phyloP scores from a whole-genome alignment of 1,140 invertebrate genomes.

The Eupristina koningsbergeri region DNA sequence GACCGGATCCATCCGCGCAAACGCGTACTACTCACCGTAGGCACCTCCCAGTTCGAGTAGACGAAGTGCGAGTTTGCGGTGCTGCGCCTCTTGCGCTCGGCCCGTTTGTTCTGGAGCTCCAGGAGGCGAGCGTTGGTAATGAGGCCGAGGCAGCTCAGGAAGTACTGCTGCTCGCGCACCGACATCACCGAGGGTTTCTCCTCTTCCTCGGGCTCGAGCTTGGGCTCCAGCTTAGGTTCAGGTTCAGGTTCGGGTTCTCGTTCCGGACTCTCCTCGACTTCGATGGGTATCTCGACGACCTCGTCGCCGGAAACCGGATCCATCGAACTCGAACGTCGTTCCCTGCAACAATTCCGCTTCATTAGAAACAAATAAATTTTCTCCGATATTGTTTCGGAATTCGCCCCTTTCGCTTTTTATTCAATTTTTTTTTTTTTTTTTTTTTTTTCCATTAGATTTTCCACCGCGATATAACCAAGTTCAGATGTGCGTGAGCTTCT shows the following conservation, averaged over 20 bases:
- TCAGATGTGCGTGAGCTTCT: no score
- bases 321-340: slow-evolving; percentile 47
- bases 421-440: not conserved
- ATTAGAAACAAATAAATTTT: not conserved
- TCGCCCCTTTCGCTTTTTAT: not conserved
- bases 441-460: not conserved
- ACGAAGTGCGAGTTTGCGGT: slow-evolving; percentile 75
- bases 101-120: slow-evolving; percentile 73
- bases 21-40: slow-evolving; percentile 59
- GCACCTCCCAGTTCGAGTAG: slow-evolving; percentile 69
- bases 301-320: slow-evolving; percentile 63
- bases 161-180: slow-evolving; percentile 56
- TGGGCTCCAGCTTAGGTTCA: no score
- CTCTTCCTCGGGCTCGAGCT: slow-evolving; percentile 27
- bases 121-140: slow-evolving; percentile 68
- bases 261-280: not conserved
- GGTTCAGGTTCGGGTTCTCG: not conserved
- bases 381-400: no score
- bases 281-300: slow-evolving; percentile 58
- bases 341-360: not conserved
- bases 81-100: slow-evolving; percentile 74
- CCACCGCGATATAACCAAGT: no score
- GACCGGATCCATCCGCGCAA: no score
- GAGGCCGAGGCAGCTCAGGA: slow-evolving; percentile 69
- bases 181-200: not conserved